Base-by-base conservation (phyloP, 2,888 invertebrate genomes). In the Gordius sp. region DNA sequence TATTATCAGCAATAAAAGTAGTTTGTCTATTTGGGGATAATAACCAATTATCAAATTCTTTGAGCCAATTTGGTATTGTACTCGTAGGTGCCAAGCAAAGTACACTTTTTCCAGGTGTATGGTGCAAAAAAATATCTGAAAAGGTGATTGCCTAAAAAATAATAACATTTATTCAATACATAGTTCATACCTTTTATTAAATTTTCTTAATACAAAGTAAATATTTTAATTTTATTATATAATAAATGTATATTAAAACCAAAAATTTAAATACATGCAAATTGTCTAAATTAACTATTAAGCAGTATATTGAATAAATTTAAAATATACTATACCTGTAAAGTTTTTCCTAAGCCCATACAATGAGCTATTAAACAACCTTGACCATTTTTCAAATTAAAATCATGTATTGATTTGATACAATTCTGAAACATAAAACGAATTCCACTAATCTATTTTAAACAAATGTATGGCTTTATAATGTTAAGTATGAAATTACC, bases 321-420 rank as follows among this genome's bases (percentile, higher is more conserved):
- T 13, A 1, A 4, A 18, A 58, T 23, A 1, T 2, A 52, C 1
- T 16, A 52, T 53, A 65, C 64, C 63, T 74, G 73, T 59, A 97
- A 73, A 0, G 93, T 97, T 73, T 97, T 97, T n/a, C 97, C 97
- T 27, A 97, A 75, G 1, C 97, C 97, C 97, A 97, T 97, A 52
- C 87, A 87, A 73, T 97, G 93, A 0, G 93, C 93, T 57, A 97
- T 73, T 64, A 97, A 91, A 68, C 93, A 97, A 16, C 97, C 97
- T 69, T 93, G 89, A 13, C 93, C 91, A 59, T 71, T 69, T 0
- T 82, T 82, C 18, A 77, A 80, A 58, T 81, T 80, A 68, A 80
- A 93, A 62, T 86, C 75, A 60, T 79, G 79, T 52, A 82, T 76
- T 23, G 86, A 87, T 71, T 93, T 93, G 62, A 97, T 81, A 25